Base-by-base conservation (phyloP, 1,140 invertebrate species). In the Carposina sasakii region DNA sequence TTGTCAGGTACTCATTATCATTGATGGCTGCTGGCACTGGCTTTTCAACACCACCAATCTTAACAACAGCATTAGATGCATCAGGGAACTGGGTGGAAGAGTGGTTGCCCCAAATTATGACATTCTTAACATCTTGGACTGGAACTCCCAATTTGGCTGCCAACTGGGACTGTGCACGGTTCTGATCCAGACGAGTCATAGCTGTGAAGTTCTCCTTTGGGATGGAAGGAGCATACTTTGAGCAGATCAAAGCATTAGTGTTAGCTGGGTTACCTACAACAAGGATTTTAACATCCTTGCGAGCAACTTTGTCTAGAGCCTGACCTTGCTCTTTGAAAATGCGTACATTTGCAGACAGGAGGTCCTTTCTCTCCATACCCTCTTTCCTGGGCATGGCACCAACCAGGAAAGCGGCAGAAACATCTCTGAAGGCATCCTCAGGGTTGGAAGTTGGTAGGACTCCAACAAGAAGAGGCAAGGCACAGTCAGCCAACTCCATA, bases 221-320 rank as follows among this genome's bases (percentile, higher is more conserved):
- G 81, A 99, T 99, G 2, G 95, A 96, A 23, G 96, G 97, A n/a
- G 97, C 97, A 84, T 98, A 99, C 70, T 96, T 94, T 2, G 96
- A 94, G 69, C 96, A 97, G 58, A 99, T 96, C 8, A 98, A 86
- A 13, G 98, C 98, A 88, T 99, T 99, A 0, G 98, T 99, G 75
- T 99, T 99, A 0, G 98, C 98, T 37, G 98, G 98, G 85, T 99
- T 99, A 26, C 98, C 98, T 68, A 99, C 98, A 33, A 99, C 98
- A 13, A 99, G 85, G 16, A 86, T 71, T 86, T 98, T 99, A 13
- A 98, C 95, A 73, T 93, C 92, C 71, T 99, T 99, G 59, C 95
- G 96, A 1, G 98, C 96, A 81, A 91, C 90, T 81, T 97, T 91
- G 56, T 99, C 94, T 1, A 99, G 76, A 10, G 98, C 97, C 72